Conservation (phyloP, 2,888 invertebrate genomes). For the Erannis defoliaria region DNA sequence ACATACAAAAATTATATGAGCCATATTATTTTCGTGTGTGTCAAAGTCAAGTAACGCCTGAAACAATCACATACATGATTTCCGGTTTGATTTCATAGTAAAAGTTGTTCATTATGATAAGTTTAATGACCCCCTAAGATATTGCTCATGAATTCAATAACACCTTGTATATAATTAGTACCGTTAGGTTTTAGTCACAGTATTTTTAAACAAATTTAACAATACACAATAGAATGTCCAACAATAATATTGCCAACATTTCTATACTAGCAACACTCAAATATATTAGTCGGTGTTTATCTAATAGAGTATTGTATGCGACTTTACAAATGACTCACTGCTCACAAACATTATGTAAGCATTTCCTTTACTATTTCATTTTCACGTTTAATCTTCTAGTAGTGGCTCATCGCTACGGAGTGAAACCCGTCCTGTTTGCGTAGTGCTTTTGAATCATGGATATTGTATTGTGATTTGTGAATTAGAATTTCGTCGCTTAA, state of each 20-base stretch:
- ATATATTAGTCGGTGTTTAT: conserved; percentile 10
- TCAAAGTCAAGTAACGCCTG: no score
- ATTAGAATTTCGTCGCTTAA: neutral
- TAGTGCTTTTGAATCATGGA: neutral
- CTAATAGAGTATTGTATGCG: conserved; percentile 10
- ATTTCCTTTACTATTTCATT: neutral
- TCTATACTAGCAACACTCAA: neutral
- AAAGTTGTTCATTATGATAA: no score
- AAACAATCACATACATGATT: no score
- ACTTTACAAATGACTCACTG: conserved; percentile 16
- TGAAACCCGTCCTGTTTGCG: neutral
- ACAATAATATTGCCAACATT: neutral
- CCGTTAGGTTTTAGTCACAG: no score
- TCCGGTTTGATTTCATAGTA: no score
- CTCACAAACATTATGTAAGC: conserved; percentile 27
- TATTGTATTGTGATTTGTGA: neutral
- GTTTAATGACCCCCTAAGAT: no score
- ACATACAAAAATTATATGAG: no score
- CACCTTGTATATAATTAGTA: no score
- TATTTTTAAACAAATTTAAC: no score
- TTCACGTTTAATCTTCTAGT: conserved; percentile 1
- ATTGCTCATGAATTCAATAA: no score
- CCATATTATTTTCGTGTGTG: no score
- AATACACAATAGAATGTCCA: neutral
- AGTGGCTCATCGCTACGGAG: neutral